These are phyloP conservation scores for Gymnosoma rotundatum DNA, from an alignment of 2,888 invertebrate genomes.

Conservation along the genomic window DNA sequence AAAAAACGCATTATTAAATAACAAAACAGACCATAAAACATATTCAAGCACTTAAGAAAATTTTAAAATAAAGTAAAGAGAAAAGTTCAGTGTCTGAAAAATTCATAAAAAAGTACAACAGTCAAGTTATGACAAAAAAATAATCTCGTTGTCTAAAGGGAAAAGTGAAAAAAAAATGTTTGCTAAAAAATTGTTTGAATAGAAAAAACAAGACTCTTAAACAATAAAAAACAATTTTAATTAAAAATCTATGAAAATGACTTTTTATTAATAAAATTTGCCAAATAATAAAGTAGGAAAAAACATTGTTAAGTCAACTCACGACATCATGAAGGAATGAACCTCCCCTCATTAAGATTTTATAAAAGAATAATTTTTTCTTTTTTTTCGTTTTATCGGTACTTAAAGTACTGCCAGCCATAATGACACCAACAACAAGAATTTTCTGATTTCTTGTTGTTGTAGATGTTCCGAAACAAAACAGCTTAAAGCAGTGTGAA, in stretches of 20 bases:
- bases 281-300: conserved; percentile 45
- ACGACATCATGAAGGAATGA: conserved; percentile 43
- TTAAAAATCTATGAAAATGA: conserved; percentile 69
- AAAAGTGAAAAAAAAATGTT: conserved; percentile 15
- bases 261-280: conserved; percentile 65
- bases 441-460: conserved; percentile 31
- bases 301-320: conserved; percentile 32
- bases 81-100: conserved; percentile 57
- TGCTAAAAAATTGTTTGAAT: conserved; percentile 8
- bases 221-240: conserved; percentile 53
- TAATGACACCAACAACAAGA: conserved; percentile 58
- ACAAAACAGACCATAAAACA: conserved; percentile 32
- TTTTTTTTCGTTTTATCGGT: conserved; percentile 16
- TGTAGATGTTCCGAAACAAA: conserved; percentile 5
- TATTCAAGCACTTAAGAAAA: conserved; percentile 30
- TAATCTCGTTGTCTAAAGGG: too few species aligned
- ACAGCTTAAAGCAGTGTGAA: conserved; percentile 12
- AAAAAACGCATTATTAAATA: conserved; percentile 49
- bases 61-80: background rate
- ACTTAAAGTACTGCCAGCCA: conserved; percentile 44
- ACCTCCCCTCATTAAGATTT: conserved; percentile 62
- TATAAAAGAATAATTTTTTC: background rate
- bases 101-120: conserved; percentile 34
- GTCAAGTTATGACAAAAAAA: conserved; percentile 50
- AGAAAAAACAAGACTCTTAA: conserved; percentile 27